Base-by-base conservation (phyloP, 2,113 vertebrate species). In the Poeciliopsis turrubarensis region DNA sequence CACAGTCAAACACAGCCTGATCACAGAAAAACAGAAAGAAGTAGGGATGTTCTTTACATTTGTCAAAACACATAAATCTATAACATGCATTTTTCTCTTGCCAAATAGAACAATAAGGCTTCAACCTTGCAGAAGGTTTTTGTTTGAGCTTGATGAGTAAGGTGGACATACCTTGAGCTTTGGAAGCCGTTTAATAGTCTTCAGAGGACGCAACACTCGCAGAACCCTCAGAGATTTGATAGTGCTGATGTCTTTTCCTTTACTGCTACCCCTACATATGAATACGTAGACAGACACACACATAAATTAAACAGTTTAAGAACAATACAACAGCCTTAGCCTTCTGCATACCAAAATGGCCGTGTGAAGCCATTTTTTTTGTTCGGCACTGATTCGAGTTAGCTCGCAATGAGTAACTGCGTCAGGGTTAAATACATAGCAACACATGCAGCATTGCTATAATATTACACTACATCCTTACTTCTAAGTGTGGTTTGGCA, bases 181-280 rank as follows among this genome's bases (percentile, higher is more conserved):
- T 66, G 97, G 97, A 86, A 99, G 88, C 61, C 97, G 96, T 88
- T 99, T 99, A 92, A 99, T 98, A 67, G 97, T 99, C 94, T 99
- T 99, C 62, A 99, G 94, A 65, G 97, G 97, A 83, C 97, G 94
- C 26, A 99, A 92, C 80, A 99, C 97, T 66, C 97, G 95, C 77
- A 99, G 93, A 26, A 99, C 97, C 27, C 97, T 95, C 77, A 98
- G 93, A n/a, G 97, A 99, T 84, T 99, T 99, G 88, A 99, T 99
- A 1, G 97, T 98, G 89, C 97, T 99, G 92, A 98, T 95, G 86
- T 98, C 97, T 84, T 99, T 98, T 73, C 97, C 96, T 78, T 97
- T 97, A 87, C 96, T 97, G 78, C 95, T 97, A 87, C 97, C 97
- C 15, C 96, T 97, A 70, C 64, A 83, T 0, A 15, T 32, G 54